Evolutionary conservation across 2,113 vertebrate genomes (phyloP).

Genomic region (Aleadryas rufinucha): DNA sequence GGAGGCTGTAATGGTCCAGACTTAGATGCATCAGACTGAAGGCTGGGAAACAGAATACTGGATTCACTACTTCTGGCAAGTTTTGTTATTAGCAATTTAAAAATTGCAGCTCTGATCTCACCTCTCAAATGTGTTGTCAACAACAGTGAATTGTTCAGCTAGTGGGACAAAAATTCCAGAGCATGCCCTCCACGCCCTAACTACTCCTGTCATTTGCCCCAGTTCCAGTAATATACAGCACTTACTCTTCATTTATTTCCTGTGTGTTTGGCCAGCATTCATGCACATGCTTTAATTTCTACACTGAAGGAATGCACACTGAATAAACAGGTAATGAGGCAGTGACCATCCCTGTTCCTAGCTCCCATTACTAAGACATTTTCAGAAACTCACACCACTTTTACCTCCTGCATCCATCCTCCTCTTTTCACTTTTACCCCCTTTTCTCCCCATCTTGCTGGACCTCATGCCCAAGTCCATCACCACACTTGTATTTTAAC

Average conservation of each 20-base stretch:
- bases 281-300: rapidly evolving
- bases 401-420: background rate
- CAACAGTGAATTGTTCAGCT: background rate
- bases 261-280: background rate
- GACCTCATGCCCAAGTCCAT: background rate
- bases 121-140: background rate
- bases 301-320: background rate
- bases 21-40: background rate
- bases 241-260: background rate
- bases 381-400: background rate
- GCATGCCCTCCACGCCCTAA: background rate
- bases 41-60: rapidly evolving
- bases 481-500: background rate
- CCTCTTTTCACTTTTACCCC: background rate
- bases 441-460: background rate
- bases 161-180: background rate
- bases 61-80: background rate
- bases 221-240: background rate
- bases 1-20: background rate
- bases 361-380: background rate
- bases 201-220: background rate
- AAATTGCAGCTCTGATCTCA: background rate
- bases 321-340: background rate
- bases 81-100: background rate
- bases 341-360: background rate